Conservation (phyloP, 2,888 invertebrate genomes). For the Protophormia terraenovae region DNA sequence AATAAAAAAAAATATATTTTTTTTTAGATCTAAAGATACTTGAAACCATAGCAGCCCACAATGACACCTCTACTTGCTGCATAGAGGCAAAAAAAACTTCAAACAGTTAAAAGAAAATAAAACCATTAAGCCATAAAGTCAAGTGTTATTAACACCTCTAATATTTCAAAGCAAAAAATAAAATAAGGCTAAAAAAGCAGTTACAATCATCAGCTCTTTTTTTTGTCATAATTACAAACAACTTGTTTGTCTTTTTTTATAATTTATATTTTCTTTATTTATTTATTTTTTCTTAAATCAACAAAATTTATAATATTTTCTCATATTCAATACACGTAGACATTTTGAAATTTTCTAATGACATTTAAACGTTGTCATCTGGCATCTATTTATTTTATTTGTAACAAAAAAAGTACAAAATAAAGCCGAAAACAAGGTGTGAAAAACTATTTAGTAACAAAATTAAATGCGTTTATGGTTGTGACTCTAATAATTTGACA, state of each 20-base stretch:
- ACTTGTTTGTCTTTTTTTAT: slow-evolving; percentile 1
- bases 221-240: slow-evolving; percentile 22
- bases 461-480: slow-evolving; percentile 5
- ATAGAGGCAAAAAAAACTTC: neutral
- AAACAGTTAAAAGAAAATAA: neutral
- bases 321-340: slow-evolving; percentile 28
- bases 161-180: neutral
- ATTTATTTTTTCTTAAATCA: neutral
- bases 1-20: neutral
- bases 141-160: slow-evolving; percentile 47
- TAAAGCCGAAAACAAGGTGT: slow-evolving; percentile 53
- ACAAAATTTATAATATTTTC: too few relatives aligned
- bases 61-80: neutral
- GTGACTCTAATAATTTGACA: neutral
- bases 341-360: slow-evolving; percentile 30
- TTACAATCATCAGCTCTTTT: slow-evolving; percentile 23
- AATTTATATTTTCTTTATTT: neutral
- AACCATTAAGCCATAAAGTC: slow-evolving; percentile 23
- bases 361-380: slow-evolving; percentile 29
- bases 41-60: neutral
- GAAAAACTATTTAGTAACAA: slow-evolving; percentile 28
- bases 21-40: too few relatives aligned
- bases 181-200: slow-evolving; percentile 28
- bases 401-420: neutral
- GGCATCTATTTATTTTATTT: too few relatives aligned